Evolutionary conservation across 2,113 vertebrate species (phyloP).

Genomic region (Epinephelus moara): DNA sequence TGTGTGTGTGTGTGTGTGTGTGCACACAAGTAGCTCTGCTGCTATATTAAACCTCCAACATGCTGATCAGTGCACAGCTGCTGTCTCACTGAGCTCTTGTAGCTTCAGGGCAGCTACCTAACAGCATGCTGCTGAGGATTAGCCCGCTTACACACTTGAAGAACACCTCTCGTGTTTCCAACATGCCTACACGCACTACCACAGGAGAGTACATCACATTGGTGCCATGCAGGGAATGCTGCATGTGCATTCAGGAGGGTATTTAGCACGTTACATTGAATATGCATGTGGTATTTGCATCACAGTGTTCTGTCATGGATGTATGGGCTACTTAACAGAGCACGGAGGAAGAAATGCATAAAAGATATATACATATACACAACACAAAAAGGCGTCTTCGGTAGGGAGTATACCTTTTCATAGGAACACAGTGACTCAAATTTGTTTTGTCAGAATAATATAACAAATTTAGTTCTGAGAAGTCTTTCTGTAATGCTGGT

Average conservation of each 20-base stretch:
- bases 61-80: conserved; percentile 44
- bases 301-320: background rate
- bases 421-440: no score
- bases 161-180: background rate
- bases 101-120: conserved; percentile 29
- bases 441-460: no score
- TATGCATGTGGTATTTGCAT: conserved; percentile 42
- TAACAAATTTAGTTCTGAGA: no score
- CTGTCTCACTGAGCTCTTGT: conserved; percentile 2
- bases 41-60: conserved; percentile 7
- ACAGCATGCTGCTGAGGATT: conserved; percentile 15
- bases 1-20: background rate
- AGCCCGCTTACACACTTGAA: background rate
- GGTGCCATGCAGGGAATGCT: conserved; percentile 20
- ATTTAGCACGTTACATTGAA: conserved; percentile 22
- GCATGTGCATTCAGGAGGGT: background rate
- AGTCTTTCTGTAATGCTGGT: background rate
- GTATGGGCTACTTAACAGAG: background rate
- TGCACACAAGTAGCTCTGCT: background rate
- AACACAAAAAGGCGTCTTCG: background rate
- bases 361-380: background rate
- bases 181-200: conserved; percentile 3
- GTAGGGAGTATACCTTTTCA: background rate
- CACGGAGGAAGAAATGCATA: background rate
- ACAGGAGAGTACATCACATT: background rate